Base-by-base conservation (phyloP, 2,888 invertebrate species). In the Papilio elwesi region DNA sequence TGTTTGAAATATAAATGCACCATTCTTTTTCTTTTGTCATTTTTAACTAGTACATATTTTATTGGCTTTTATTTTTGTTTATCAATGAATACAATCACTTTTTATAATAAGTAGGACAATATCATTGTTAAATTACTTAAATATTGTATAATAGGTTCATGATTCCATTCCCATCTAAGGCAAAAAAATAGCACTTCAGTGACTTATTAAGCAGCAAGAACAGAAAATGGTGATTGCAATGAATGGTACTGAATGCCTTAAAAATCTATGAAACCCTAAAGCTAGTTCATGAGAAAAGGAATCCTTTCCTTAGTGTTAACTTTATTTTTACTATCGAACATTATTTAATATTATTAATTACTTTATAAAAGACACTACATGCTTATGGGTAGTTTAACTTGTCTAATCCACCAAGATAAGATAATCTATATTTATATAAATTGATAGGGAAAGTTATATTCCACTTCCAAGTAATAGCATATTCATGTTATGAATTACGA, bases 321-420 rank as follows among this genome's bases (percentile, higher is more conserved):
- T 43, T 43, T 0, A 43, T 9, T 43, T 43, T 9, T 7, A 0
- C 4, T 43, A 9, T 43, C 8, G 6, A 43, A 43, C 43, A 43
- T 43, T 43, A 43, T 43, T 43, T 43, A 43, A 26, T 26, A 26
- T 26, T 2, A 2, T 49, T 11, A 12, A 49, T 12, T 12, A 12
- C 49, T 49, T 0, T 49, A 49, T 12, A 26, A 26, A 26, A 26
- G 26, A 26, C 26, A 26, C 26, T 48, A 48, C 47, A 48, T 5
- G 1, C 11, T 48, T 26, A 43, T 43, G 43, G 49, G 2, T 12
- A 49, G 5, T 5, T 49, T 49, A 49, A 13, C 13, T 11, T 12
- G 0, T 10, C n/a, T 62, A 62, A 62, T 62, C 38, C 59, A 43
- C 26, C 10, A 15, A 62, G 59, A 62, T 62, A 43, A 62, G 59